Conservation (phyloP, 2,797 vertebrate genomes). For the Danio tinwini region DNA sequence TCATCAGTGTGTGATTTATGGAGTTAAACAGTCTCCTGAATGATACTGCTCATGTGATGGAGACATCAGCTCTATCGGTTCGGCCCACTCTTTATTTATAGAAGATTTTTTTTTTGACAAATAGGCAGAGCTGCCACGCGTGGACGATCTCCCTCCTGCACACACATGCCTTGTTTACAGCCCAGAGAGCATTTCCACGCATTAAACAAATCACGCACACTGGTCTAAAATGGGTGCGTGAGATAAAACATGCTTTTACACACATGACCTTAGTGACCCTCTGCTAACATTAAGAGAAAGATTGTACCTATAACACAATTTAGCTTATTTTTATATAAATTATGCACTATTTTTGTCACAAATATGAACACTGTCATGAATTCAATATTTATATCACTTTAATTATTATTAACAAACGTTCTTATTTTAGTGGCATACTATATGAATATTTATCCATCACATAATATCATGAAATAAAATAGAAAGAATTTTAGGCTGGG, state of each 20-base stretch:
- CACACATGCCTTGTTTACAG: constrained; percentile 96
- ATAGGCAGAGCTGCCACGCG: constrained; percentile 91
- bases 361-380: too few relatives aligned
- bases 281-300: constrained; percentile 43
- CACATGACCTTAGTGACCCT: constrained; percentile 84
- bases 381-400: too few relatives aligned
- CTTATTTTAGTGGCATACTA: not conserved
- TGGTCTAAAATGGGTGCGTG: constrained; percentile 89
- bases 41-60: constrained; percentile 81
- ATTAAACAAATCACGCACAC: constrained; percentile 99
- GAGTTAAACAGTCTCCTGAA: constrained; percentile 32
- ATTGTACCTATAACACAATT: too few relatives aligned
- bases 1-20: constrained; percentile 39
- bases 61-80: constrained; percentile 91
- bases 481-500: too few relatives aligned
- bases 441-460: not conserved
- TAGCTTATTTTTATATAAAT: too few relatives aligned
- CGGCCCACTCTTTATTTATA: constrained; percentile 85
- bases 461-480: too few relatives aligned
- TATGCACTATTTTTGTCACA: too few relatives aligned
- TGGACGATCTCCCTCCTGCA: constrained; percentile 90
- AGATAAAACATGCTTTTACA: constrained; percentile 79
- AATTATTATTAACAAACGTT: too few relatives aligned
- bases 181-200: constrained; percentile 93
- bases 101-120: constrained; percentile 89